Evolutionary conservation across 2,888 invertebrate genomes (phyloP), one percentile per base, ranked within the genome.

Genomic region (Drosophila pegasa): DNA sequence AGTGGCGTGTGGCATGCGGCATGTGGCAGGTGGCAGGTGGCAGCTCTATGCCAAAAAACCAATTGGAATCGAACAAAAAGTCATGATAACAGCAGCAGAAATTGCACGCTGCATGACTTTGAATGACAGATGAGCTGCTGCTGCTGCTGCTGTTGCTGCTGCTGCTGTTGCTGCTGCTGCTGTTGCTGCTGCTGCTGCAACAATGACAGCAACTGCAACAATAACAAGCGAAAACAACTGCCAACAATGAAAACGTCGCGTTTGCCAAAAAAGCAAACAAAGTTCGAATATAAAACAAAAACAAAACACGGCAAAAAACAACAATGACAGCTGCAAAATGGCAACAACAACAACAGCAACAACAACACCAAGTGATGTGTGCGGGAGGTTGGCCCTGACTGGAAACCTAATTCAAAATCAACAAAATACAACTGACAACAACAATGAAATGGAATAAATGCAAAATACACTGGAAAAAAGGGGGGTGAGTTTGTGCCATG

Each of bases 181-280:
- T 33, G 47, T 14, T 9, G 40, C 18, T 50, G 59, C 47, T 22
- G 38, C 22, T 7, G 59, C 20, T 50, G 59, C 61, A 33, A 43
- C 56, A 61, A 33, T 38, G 33, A 7, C 55, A 52, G 9, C 58
- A 57, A 33, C 55, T 57, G 45, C 74, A 70, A 63, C 63, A 76
- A 57, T 60, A 75, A 52, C 63, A 58, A 38, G 50, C 67, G 56
- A 29, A 22, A 50, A 38, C 25, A 55, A 54, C 57, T 68, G 60
- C 59, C 80, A 74, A 70, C 83, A 83, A 86, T 86, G 87, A 86
- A 83, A 86, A 83, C 83, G 83, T 83, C 83, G 87, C 87, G 81
- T 71, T 67, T 71, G 75, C 65, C 69, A 65, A 72, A 61, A 58
- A 65, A 43, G 50, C 18, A 48, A 48, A 48, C 20, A 61, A 16